Conservation (phyloP, 2,797 vertebrate species). For the Rhynchonycteris naso region DNA sequence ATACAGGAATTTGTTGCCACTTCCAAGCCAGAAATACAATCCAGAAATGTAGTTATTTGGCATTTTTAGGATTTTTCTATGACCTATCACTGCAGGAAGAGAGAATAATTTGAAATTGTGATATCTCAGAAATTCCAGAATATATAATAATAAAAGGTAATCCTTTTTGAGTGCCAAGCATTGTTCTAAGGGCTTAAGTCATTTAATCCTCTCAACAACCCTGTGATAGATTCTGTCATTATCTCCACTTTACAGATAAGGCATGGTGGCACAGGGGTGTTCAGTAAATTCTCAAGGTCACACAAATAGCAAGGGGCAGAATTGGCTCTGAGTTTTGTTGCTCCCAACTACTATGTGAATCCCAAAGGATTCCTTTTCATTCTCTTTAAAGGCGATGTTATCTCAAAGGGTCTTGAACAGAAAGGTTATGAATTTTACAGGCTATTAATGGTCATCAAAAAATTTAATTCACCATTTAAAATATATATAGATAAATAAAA, state of each 20-base stretch:
- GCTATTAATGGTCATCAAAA: not conserved
- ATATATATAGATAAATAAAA: not conserved
- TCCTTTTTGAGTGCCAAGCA: slow-evolving; percentile 40
- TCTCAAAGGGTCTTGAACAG: slow-evolving; percentile 52
- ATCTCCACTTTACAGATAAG: slow-evolving; percentile 32
- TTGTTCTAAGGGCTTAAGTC: slow-evolving; percentile 17
- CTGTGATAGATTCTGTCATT: slow-evolving; percentile 43
- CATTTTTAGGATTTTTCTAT: slow-evolving; percentile 32
- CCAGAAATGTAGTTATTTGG: not conserved
- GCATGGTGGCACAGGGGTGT: not conserved
- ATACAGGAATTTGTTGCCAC: not conserved
- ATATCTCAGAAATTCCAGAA: slow-evolving; percentile 50
- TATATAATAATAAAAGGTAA: slow-evolving; percentile 38
- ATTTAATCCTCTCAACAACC: slow-evolving; percentile 3
- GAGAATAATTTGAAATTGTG: slow-evolving; percentile 23
- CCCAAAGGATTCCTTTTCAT: slow-evolving; percentile 8
- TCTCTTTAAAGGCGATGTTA: slow-evolving; percentile 30
- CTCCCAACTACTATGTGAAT: not conserved
- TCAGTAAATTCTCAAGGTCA: slow-evolving; percentile 40
- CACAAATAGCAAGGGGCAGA: slow-evolving; percentile 6
- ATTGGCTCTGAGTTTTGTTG: not conserved
- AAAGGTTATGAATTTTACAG: slow-evolving; percentile 23
- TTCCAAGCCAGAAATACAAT: not conserved
- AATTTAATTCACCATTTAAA: slow-evolving; percentile 44
- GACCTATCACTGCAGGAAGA: not conserved